Conservation (phyloP, 2,797 vertebrate species). For the Leuciscus waleckii region DNA sequence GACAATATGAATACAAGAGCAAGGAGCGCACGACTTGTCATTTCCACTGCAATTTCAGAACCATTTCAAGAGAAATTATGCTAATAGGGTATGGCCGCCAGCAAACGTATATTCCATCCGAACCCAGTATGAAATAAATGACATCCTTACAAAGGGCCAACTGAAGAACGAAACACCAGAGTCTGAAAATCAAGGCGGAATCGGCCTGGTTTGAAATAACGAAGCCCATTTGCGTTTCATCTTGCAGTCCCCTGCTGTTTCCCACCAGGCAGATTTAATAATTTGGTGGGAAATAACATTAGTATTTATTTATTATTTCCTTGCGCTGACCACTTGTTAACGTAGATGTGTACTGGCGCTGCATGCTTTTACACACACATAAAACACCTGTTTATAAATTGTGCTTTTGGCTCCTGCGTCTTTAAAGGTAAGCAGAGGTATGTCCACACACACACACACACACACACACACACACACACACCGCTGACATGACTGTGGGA, state of each 20-base stretch:
- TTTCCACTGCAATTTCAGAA: constrained; percentile 54
- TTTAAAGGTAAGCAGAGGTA: constrained; percentile 52
- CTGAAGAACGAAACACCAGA: constrained; percentile 1
- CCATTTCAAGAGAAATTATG: constrained; percentile 59
- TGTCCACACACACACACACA: constrained; percentile 38
- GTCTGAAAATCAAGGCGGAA: constrained; percentile 33
- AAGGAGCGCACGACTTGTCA: constrained; percentile 45
- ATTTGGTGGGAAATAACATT: constrained; percentile 43
- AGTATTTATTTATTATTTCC: constrained; percentile 37
- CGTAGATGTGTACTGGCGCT: neutral
- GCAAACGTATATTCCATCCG: constrained; percentile 48
- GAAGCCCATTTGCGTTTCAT: constrained; percentile 45
- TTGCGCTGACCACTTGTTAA: constrained; percentile 33
- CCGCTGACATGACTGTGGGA: constrained; percentile 74
- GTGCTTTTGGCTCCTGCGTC: constrained; percentile 22
- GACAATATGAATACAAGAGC: constrained; percentile 45
- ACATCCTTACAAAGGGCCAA: constrained; percentile 40
- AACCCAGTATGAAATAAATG: constrained; percentile 47
- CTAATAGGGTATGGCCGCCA: constrained; percentile 56
- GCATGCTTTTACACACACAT: constrained; percentile 40
- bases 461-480: constrained; percentile 69
- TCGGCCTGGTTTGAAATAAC: constrained; percentile 40
- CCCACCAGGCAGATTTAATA: constrained; percentile 34
- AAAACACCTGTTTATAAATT: constrained; percentile 53
- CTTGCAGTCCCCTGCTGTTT: constrained; percentile 16